A percentile compares a stretch with the other conserved stretches of the same genome.
Conservation (phyloP, 2,888 invertebrate genomes). For the Diploptera punctata region DNA sequence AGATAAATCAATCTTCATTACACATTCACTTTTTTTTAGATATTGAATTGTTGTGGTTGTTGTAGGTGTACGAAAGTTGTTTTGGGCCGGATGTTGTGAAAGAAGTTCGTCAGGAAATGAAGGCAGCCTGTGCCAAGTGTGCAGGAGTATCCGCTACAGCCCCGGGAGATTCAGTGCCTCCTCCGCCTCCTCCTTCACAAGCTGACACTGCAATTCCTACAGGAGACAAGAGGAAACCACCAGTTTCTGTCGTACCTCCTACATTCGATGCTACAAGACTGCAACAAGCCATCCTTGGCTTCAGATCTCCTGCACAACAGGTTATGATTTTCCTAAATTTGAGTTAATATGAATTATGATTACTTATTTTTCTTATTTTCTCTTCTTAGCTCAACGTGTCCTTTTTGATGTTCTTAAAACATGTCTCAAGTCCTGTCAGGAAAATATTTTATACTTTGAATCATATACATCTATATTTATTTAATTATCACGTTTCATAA, state of each 20-base stretch:
- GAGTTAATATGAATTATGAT: too few relatives aligned
- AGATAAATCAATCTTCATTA: too few relatives aligned
- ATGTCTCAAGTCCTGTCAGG: too few relatives aligned
- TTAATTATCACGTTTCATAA: too few relatives aligned
- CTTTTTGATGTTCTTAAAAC: too few relatives aligned
- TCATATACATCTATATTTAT: too few relatives aligned
- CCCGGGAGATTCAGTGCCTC: not conserved
- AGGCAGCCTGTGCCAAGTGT: slow-evolving; percentile 70
- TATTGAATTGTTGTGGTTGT: too few relatives aligned
- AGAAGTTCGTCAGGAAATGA: slow-evolving; percentile 71
- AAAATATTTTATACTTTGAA: too few relatives aligned
- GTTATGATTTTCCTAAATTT: too few relatives aligned
- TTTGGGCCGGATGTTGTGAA: slow-evolving; percentile 71
- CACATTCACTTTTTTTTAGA: too few relatives aligned
- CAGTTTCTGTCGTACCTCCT: not conserved
- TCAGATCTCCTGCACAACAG: slow-evolving; percentile 22
- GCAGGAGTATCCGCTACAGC: slow-evolving; percentile 17
- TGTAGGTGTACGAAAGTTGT: slow-evolving; percentile 73
- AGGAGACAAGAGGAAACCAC: slow-evolving; percentile 5
- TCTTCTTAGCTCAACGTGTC: too few relatives aligned
- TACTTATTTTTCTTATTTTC: too few relatives aligned
- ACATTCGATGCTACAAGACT: slow-evolving; percentile 32
- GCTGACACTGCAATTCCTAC: not conserved
- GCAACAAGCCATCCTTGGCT: slow-evolving; percentile 58
- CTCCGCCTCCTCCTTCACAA: not conserved